These are phyloP conservation scores for Dryobates pubescens DNA, from an alignment of 2,797 vertebrate species.

Conservation along the genomic window DNA sequence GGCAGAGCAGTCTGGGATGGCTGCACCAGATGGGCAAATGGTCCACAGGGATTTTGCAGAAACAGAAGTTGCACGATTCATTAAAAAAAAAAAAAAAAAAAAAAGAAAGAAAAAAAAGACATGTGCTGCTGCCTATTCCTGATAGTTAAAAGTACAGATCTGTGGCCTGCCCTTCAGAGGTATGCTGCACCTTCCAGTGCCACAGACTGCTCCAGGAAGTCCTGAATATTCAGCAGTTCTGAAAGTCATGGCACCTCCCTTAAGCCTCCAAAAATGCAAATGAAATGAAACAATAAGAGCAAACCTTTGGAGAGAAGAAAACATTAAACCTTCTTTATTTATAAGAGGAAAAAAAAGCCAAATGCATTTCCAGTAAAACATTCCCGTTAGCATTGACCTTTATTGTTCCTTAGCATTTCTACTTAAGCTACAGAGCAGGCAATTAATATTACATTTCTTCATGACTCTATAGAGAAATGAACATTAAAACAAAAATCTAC, in stretches of 20 bases:
- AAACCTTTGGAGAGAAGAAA: neutral
- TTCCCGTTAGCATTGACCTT: neutral
- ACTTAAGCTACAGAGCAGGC: neutral
- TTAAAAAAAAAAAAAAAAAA: neutral
- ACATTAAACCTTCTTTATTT: neutral
- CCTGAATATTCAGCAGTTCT: conserved; percentile 23
- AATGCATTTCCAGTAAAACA: neutral
- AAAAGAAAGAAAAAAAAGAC: neutral
- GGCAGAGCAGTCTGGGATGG: fast-evolving
- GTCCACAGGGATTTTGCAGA: neutral
- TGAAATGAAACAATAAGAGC: neutral
- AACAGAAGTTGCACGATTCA: neutral
- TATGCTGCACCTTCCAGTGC: neutral
- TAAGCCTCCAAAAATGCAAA: neutral
- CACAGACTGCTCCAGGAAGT: neutral
- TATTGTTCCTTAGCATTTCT: neutral
- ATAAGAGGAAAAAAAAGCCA: neutral
- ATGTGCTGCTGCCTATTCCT: neutral
- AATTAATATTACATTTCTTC: neutral
- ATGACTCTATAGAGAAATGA: neutral
- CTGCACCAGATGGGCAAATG: fast-evolving
- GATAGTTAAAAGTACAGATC: neutral
- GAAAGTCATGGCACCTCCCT: neutral
- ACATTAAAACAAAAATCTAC: neutral
- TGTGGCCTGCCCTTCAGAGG: neutral